Conservation (phyloP, 2,888 invertebrate genomes). For the Macrosoma leucophasiata region DNA sequence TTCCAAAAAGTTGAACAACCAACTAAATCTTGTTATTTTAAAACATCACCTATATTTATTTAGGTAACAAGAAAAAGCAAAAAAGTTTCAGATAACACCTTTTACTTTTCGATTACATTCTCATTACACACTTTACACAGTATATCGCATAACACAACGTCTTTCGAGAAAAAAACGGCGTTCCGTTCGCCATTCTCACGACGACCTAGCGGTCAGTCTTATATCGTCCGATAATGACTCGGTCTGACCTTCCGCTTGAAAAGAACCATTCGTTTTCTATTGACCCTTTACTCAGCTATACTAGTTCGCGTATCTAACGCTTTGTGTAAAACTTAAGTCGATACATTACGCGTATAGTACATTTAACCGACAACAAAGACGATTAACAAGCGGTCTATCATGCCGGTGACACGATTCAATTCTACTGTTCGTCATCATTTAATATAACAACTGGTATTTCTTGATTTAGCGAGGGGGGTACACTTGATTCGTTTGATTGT, state of each 20-base stretch:
- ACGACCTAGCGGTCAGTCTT: constrained; percentile 22
- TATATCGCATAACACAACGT: too few relatives aligned
- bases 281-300: constrained; percentile 31
- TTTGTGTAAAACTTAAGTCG: constrained; percentile 43
- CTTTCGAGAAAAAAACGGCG: too few relatives aligned
- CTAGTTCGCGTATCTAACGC: constrained; percentile 32
- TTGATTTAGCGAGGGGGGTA: constrained; percentile 1
- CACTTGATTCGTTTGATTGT: too few relatives aligned
- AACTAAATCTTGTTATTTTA: too few relatives aligned
- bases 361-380: constrained; percentile 52
- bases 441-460: constrained; percentile 4
- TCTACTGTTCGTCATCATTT: constrained; percentile 5
- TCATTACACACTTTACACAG: too few relatives aligned
- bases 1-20: too few relatives aligned
- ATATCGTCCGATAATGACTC: constrained; percentile 28
- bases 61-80: too few relatives aligned
- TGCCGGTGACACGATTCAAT: constrained; percentile 35
- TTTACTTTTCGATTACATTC: too few relatives aligned
- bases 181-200: constrained; percentile 21
- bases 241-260: constrained; percentile 22
- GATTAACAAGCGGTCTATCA: constrained; percentile 65
- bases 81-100: too few relatives aligned
- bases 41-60: too few relatives aligned
- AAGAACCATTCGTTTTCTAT: constrained; percentile 18
- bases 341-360: constrained; percentile 47